Evolutionary conservation across 2,113 vertebrate species (phyloP), one percentile per base, ranked within the genome.

Genomic region (Lepus americanus): DNA sequence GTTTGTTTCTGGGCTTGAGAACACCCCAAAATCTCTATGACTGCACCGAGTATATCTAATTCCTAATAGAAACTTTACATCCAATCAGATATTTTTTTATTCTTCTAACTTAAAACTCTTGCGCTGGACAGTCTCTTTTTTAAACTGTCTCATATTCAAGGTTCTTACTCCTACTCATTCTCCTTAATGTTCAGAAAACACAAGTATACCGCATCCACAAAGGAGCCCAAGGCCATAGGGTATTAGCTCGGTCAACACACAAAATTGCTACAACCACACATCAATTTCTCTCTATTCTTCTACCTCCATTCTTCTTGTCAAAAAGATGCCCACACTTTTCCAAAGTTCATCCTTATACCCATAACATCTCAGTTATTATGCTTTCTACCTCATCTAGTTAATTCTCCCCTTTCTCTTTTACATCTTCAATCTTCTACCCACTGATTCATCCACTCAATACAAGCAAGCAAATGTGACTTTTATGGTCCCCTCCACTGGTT

Each of bases 51-150:
- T 73, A 2, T 64, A 20, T 61, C 39, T 49, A 36, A 20, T 51
- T 78, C 23, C 61, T 39, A 72, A 12, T 0, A 63, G 69, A 39
- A 69, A 20, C 2, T 14, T 59, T 13, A 29, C 13, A 14, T n/a
- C 27, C 55, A 66, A 53, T 83, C 39, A 27, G 72, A 87, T 5
- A 83, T 10, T 20, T 17, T 76, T 76, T 23, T 27, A 64, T n/a
- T 74, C 19, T 95, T 78, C 49, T 89, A 67, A 64, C 86, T 69
- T 39, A 59, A 66, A 79, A 82, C 17, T 82, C 49, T 31, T 33
- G 53, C 33, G 33, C 0, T 67, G 7, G 77, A 33, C 12, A 59
- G 59, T 2, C 5, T 0, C 70, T 66, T 20, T 77, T 83, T 64
- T 79, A 82, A 70, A 22, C 19, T 13, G 2, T 76, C 70, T 72